Conservation (phyloP, 2,888 invertebrate genomes). For the Hololepta plana region DNA sequence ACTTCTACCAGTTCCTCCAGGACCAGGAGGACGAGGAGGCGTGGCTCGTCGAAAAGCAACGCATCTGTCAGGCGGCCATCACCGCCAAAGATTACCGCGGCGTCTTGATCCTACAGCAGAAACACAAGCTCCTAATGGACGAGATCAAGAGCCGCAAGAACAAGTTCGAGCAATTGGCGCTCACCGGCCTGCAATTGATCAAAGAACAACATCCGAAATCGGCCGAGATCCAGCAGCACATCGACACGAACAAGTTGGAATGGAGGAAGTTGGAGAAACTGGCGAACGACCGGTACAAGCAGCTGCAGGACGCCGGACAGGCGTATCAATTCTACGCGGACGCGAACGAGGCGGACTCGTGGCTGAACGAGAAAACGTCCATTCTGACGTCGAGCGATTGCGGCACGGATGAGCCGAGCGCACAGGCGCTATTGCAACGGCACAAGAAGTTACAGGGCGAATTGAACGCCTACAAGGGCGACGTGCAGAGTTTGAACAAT, state of each 20-base stretch:
- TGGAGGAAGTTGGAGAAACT: slow-evolving; percentile 77
- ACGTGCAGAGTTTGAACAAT: slow-evolving; percentile 57
- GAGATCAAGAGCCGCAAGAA: slow-evolving; percentile 69
- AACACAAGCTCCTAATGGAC: slow-evolving; percentile 77
- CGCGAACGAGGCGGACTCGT: slow-evolving; percentile 94
- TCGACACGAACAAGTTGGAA: slow-evolving; percentile 61
- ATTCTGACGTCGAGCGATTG: slow-evolving; percentile 78
- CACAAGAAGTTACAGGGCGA: slow-evolving; percentile 80
- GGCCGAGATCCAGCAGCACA: slow-evolving; percentile 61
- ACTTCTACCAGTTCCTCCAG: slow-evolving; percentile 88
- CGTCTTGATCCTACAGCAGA: slow-evolving; percentile 75
- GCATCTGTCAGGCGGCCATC: slow-evolving; percentile 83
- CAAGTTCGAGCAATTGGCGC: slow-evolving; percentile 56
- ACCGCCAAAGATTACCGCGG: slow-evolving; percentile 85
- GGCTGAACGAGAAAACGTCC: slow-evolving; percentile 91
- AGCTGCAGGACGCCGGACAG: slow-evolving; percentile 74
- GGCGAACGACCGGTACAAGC: slow-evolving; percentile 52
- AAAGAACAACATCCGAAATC: slow-evolving; percentile 67
- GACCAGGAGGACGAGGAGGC: slow-evolving; percentile 96
- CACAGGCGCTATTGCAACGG: slow-evolving; percentile 70
- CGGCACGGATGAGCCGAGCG: slow-evolving; percentile 81
- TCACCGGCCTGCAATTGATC: slow-evolving; percentile 38
- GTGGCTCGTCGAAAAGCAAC: slow-evolving; percentile 89
- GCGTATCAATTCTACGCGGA: slow-evolving; percentile 96
- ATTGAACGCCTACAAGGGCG: slow-evolving; percentile 71